Evolutionary conservation across 2,797 vertebrate genomes (phyloP).

Genomic region (Aythya fuligula): DNA sequence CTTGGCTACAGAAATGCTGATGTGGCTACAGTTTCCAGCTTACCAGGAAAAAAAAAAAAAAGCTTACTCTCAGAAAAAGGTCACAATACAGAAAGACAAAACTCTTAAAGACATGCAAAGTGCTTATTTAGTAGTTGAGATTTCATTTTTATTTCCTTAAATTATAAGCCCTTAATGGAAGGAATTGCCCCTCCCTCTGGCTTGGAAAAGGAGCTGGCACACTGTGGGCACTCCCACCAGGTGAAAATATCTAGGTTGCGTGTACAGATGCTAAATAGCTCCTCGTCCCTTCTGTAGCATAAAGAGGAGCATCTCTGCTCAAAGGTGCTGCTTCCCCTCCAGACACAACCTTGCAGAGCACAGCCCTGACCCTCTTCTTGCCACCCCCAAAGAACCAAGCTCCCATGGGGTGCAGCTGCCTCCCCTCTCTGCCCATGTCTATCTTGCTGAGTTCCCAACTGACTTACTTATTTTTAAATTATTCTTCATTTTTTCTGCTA

Average conservation of each 20-base stretch:
- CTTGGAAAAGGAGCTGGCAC: background rate
- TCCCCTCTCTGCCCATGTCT: too few relatives aligned
- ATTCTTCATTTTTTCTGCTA: background rate
- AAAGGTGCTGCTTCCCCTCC: background rate
- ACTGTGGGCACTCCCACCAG: background rate
- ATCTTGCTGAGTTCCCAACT: background rate
- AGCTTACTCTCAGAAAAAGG: background rate
- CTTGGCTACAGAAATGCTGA: background rate
- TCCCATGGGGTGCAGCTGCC: background rate
- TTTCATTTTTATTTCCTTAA: background rate
- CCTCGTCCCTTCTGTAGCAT: background rate
- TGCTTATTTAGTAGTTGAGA: background rate
- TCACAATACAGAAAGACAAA: background rate
- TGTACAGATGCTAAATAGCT: background rate
- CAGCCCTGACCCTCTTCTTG: background rate
- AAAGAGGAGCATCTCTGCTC: background rate
- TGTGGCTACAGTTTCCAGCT: background rate
- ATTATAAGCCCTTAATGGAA: background rate
- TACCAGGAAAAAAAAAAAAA: background rate
- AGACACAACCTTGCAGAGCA: fast-evolving
- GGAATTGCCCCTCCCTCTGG: background rate
- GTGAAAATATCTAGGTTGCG: background rate
- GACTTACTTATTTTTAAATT: background rate
- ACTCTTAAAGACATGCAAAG: background rate
- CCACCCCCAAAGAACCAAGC: background rate